Evolutionary conservation across 1,140 invertebrate genomes (phyloP).

Genomic region (Lethocerus indicus): DNA sequence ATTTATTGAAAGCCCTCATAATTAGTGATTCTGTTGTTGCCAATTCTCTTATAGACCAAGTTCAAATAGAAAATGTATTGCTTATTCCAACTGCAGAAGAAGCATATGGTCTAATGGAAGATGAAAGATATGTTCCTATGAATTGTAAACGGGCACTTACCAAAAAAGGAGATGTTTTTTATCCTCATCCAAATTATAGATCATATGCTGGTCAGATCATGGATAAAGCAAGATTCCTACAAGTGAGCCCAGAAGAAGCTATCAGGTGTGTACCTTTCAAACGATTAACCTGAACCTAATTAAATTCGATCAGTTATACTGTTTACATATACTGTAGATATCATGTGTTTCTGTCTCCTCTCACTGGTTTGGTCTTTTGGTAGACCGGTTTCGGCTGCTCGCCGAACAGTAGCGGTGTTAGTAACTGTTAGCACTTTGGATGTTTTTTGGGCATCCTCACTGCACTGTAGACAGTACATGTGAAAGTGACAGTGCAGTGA

Average conservation of each 20-base stretch:
- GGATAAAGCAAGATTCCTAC: constrained; percentile 12
- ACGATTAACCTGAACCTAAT: background rate
- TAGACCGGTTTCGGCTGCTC: no score
- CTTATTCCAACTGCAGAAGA: constrained; percentile 42
- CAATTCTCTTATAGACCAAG: constrained; percentile 73
- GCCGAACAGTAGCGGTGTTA: no score
- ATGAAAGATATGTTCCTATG: constrained; percentile 34
- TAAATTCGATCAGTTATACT: no score
- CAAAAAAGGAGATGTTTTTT: constrained; percentile 3
- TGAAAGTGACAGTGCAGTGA: no score
- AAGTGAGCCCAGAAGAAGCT: constrained; percentile 9
- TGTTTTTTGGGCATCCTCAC: no score
- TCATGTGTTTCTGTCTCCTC: constrained; percentile 5
- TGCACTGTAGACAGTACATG: no score
- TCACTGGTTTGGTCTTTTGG: no score
- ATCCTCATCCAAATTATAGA: constrained; percentile 12
- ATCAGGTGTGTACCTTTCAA: background rate
- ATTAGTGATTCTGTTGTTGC: constrained; percentile 57
- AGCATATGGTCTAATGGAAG: constrained; percentile 41
- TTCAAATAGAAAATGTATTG: constrained; percentile 42
- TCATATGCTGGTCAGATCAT: constrained; percentile 5
- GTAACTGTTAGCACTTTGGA: no score
- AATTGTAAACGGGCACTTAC: constrained; percentile 10
- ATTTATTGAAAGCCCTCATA: constrained; percentile 49
- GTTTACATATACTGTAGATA: no score